Evolutionary conservation across 2,113 vertebrate species (phyloP).

Genomic region (Paraplagusia blochii): DNA sequence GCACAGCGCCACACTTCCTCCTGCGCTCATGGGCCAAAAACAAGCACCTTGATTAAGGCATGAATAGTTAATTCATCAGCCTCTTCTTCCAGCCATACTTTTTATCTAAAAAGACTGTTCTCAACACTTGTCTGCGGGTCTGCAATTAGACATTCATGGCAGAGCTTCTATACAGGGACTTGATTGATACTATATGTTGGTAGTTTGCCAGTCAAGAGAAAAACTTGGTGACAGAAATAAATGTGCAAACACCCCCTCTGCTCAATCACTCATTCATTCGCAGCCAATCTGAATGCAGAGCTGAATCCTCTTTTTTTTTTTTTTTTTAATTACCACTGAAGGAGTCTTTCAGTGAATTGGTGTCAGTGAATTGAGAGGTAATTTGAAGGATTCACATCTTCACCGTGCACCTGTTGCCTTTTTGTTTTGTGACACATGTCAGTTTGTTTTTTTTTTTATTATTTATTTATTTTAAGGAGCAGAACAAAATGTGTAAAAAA

Average conservation of each 20-base stretch:
- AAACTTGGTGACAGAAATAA: constrained; percentile 57
- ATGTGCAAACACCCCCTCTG: constrained; percentile 24
- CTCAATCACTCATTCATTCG: constrained; percentile 48
- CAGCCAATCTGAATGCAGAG: constrained; percentile 44
- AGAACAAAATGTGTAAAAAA: no score
- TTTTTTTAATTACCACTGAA: constrained; percentile 63
- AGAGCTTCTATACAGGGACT: constrained; percentile 68
- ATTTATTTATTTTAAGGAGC: no score
- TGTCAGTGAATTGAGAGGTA: constrained; percentile 64
- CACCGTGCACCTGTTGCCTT: constrained; percentile 75
- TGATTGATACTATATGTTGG: constrained; percentile 76
- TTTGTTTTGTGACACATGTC: constrained; percentile 54
- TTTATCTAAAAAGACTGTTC: constrained; percentile 76
- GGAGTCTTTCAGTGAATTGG: constrained; percentile 67
- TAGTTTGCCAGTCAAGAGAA: constrained; percentile 69
- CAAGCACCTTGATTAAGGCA: constrained; percentile 81
- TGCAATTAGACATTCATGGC: constrained; percentile 79
- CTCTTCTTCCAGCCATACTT: constrained; percentile 68
- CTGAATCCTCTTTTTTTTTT: constrained; percentile 44
- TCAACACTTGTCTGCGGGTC: constrained; percentile 70
- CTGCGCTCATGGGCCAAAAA: constrained; percentile 71
- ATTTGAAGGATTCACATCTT: constrained; percentile 66
- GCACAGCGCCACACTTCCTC: constrained; percentile 60
- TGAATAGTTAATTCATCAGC: constrained; percentile 80
- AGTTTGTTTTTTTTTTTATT: no score